Percentiles rank a stretch among this genome's conserved stretches.
These are phyloP conservation scores for Campoletis raptor DNA, from an alignment of 2,888 invertebrate species.

Conservation along the genomic window DNA sequence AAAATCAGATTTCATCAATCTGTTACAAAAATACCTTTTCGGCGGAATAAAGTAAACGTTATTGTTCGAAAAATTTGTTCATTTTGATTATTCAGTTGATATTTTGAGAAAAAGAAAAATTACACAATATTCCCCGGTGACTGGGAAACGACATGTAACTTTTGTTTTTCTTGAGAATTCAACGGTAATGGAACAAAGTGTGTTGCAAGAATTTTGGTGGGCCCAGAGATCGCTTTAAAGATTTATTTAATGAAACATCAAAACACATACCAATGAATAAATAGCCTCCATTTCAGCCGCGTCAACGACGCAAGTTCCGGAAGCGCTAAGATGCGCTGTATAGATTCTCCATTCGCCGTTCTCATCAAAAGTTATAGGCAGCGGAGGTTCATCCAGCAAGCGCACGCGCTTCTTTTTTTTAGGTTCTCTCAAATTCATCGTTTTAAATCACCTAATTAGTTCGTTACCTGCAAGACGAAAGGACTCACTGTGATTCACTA, in stretches of 20 bases:
- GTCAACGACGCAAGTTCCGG: constrained; percentile 88
- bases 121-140: no score
- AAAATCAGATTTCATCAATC: not conserved
- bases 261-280: constrained; percentile 86
- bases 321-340: constrained; percentile 89
- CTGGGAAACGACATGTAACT: no score
- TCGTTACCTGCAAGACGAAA: constrained; percentile 7
- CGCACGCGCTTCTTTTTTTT: constrained; percentile 85
- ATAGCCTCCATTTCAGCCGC: constrained; percentile 87
- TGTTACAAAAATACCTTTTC: not conserved
- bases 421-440: constrained; percentile 86
- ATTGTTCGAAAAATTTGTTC: no score
- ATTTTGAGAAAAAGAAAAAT: no score
- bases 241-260: not conserved
- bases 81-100: no score
- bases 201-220: no score
- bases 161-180: no score
- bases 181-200: no score
- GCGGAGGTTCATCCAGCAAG: constrained; percentile 80
- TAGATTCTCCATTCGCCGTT: constrained; percentile 86
- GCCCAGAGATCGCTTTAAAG: no score
- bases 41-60: not conserved
- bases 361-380: constrained; percentile 84
- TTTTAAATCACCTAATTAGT: constrained; percentile 30
- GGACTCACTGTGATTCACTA: not conserved